A percentile compares a stretch with the other conserved stretches of the same genome.
Conservation (phyloP, 2,797 vertebrate genomes). For the Amniataba percoides region DNA sequence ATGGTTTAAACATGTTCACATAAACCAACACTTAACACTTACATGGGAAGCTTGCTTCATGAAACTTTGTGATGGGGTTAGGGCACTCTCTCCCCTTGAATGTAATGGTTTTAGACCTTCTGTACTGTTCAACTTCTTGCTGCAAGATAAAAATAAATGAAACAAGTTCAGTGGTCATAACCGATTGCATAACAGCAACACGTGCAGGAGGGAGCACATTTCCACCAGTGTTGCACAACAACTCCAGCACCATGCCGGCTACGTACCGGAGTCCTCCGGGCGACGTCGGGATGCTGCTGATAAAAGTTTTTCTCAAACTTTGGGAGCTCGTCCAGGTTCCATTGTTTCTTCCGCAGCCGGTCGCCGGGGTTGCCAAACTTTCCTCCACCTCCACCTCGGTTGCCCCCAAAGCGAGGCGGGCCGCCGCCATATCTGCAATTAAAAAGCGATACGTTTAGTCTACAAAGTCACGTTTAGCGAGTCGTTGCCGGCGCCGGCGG, state of each 20-base stretch:
- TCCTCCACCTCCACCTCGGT: slow-evolving; percentile 86
- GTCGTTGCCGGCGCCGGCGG: too few species aligned
- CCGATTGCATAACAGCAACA: slow-evolving; percentile 51
- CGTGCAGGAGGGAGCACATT: slow-evolving; percentile 31
- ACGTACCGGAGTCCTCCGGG: slow-evolving; percentile 88
- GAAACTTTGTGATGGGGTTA: slow-evolving; percentile 93
- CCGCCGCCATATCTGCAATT: slow-evolving; percentile 88
- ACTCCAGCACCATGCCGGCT: background rate
- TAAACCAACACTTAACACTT: slow-evolving; percentile 77
- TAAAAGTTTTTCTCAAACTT: slow-evolving; percentile 99
- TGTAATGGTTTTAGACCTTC: slow-evolving; percentile 92
- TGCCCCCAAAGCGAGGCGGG: slow-evolving; percentile 94
- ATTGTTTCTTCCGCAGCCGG: slow-evolving; percentile 96
- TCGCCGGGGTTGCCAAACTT: slow-evolving; percentile 98
- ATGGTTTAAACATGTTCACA: too few species aligned
- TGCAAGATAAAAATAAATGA: slow-evolving; percentile 72
- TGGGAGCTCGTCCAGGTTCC: slow-evolving; percentile 96
- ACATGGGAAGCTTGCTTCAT: slow-evolving; percentile 96
- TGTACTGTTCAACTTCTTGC: slow-evolving; percentile 96
- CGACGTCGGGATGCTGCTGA: slow-evolving; percentile 92
- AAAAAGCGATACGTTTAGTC: background rate
- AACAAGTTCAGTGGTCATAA: background rate
- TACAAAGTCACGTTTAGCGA: accelerated
- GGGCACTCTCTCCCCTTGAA: slow-evolving; percentile 94
- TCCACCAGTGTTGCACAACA: slow-evolving; percentile 43